Conservation (phyloP, 2,888 invertebrate genomes). For the Aquatica leii region DNA sequence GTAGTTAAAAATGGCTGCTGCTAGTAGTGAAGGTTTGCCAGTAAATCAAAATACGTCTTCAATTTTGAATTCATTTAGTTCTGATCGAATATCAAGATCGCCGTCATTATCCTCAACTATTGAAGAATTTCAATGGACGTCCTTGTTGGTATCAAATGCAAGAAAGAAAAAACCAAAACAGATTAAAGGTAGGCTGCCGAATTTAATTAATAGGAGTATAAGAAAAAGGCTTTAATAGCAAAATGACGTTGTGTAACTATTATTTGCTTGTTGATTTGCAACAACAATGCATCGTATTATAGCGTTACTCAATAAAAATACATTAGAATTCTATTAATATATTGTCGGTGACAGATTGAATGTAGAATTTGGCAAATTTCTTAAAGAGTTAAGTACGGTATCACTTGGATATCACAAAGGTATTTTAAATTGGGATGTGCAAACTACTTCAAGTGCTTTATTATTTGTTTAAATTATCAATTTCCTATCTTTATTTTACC, state of each 20-base stretch:
- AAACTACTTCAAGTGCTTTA: too few species aligned
- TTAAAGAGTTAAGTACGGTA: too few species aligned
- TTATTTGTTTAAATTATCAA: too few species aligned
- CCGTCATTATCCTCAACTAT: conserved; percentile 66
- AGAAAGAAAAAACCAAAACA: conserved; percentile 39
- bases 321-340: too few species aligned
- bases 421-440: too few species aligned
- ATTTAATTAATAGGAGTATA: background rate
- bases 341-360: too few species aligned
- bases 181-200: conserved; percentile 13
- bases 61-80: conserved; percentile 37
- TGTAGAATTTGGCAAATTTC: too few species aligned
- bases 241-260: too few species aligned
- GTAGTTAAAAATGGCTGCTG: conserved; percentile 53
- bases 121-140: conserved; percentile 60
- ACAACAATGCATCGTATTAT: background rate
- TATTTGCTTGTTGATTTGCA: background rate
- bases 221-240: background rate
- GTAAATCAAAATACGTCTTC: conserved; percentile 50
- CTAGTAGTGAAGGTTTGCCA: conserved; percentile 60
- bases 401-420: too few species aligned
- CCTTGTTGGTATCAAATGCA: conserved; percentile 51
- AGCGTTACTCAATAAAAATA: background rate
- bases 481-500: too few species aligned
- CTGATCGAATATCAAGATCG: conserved; percentile 62